Base-by-base conservation (phyloP, 2,888 invertebrate genomes). In the Diabrotica balteata region DNA sequence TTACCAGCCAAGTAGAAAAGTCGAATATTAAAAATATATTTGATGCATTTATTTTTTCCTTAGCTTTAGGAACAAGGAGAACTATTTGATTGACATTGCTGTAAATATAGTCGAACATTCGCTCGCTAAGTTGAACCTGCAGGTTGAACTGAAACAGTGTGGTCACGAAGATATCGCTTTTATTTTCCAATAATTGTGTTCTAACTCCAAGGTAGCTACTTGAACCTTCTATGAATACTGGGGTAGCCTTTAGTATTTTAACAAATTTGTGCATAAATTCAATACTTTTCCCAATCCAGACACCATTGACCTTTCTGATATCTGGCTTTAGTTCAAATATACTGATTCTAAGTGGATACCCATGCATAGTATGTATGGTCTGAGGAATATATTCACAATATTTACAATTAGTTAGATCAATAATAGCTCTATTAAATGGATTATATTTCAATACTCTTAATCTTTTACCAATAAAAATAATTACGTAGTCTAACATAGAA, bases 361-460 rank as follows among this genome's bases (percentile, higher is more conserved):
- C 45, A 17, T 57, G 17, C 63, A 63, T 63, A 22, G 57, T 63
- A 3, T 43, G 22, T 45, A 63, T 58, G 7, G 10, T 22, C 3
- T 49, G 8, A n/a, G 57, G 2, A 9, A 51, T 17, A 54, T 47
- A 63, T 7, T 10, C 11, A 8, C 51, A 58, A 7, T 17, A 8
- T 4, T n/a, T 43, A 51, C 51, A 58, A 32, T 63, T 10, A 9
- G 51, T 58, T 7, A 63, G 8, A 46, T 58, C 51, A 0, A 17
- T 51, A 17, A 63, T 50, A 51, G 44, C n/a, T 32, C 45, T 22
- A 7, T 17, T 45, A 17, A 63, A 63, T 2, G 63, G 63, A 45
- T 63, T 63, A 11, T 63, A 63, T 11, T 51, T 50, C 4, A 63
- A 10, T 17, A 63, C 49, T 55, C 17, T 57, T 10, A 63, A 22